These are phyloP conservation scores for Cliona cf. orientalis DNA, from an alignment of 37 sponge, comb jelly and placozoan genomes.

Conservation along the genomic window DNA sequence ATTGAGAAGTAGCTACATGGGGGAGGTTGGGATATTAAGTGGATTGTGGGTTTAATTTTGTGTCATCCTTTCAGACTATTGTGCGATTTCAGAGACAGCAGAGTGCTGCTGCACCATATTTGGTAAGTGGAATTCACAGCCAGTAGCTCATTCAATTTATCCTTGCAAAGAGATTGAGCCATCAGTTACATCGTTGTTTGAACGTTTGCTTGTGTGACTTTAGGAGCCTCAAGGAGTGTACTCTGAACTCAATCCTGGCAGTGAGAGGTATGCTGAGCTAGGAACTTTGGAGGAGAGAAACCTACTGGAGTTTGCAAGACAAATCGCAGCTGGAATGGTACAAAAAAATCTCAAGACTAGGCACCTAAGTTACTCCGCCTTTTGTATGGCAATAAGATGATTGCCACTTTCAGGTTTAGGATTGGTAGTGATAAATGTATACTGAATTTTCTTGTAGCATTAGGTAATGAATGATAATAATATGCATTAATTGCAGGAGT, in stretches of 20 bases:
- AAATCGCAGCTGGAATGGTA: conserved; percentile 84
- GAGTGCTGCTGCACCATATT: conserved; percentile 11
- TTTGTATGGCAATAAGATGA: neutral
- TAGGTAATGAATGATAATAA: too few species aligned
- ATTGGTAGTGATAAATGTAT: neutral
- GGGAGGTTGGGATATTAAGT: neutral
- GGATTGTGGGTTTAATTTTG: too few species aligned
- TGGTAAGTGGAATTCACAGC: neutral
- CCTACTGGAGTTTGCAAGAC: conserved; percentile 60
- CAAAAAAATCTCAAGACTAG: neutral
- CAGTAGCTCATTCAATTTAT: neutral
- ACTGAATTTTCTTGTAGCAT: too few species aligned
- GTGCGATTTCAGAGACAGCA: neutral
- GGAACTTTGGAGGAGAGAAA: conserved; percentile 44
- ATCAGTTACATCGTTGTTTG: neutral
- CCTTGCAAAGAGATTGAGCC: too few species aligned
- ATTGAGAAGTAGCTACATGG: neutral
- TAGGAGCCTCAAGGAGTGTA: conserved; percentile 55
- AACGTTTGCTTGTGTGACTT: too few species aligned
- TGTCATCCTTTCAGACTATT: neutral
- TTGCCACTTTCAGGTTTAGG: too few species aligned
- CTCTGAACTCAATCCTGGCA: conserved; percentile 9
- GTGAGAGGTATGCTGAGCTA: conserved; percentile 14
- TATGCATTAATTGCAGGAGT: conserved; percentile 46
- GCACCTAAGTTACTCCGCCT: neutral